Base-by-base conservation (phyloP, 1,140 invertebrate genomes). In the Marisa cornuarietis region DNA sequence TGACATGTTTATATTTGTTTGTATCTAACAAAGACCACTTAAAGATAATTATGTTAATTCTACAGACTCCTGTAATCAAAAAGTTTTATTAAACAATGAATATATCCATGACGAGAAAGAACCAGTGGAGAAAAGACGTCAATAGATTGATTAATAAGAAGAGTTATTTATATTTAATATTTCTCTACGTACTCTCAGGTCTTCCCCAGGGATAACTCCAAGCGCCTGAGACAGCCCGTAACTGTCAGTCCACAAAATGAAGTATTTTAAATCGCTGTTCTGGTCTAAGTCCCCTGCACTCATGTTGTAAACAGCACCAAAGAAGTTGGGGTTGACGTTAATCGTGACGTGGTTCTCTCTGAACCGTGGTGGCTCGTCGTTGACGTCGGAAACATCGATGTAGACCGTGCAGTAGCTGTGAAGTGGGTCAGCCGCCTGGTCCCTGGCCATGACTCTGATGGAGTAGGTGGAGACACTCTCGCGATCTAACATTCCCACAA, bases 281-380 rank as follows among this genome's bases (percentile, higher is more conserved):
- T 22, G 31, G 54, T 83, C 82, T 14, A 20, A 13, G 73, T 83
- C 82, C 62, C 24, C 63, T 9, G 82, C 82, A 58, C 13, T 65
- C 26, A 42, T n/a, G 42, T 76, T 20, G 22, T 24, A 31, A 20
- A 76, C 76, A 31, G 69, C 22, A 26, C 16, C 18, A 22, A 9
- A 22, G 72, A 76, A 11, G 20, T 69, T 52, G 26, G 76, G 73
- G 18, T 52, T 51, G 24, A 71, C 52, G 5, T 63, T 7, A 24
- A 79, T 24, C 9, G 68, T 71, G 6, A 69, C 22, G 22, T 75
- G 42, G 16, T 58, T 7, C 31, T 58, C 20, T 18, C 13, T 49
- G 69, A 87, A 85, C 20, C 63, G 54, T 42, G 87, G 87, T 4
- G 69, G 42, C 54, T 84, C 81, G 75, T 88, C 84, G 73, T 88